Evolutionary conservation across 2,113 vertebrate species (phyloP).

Genomic region (Tychaedon coryphoeus): DNA sequence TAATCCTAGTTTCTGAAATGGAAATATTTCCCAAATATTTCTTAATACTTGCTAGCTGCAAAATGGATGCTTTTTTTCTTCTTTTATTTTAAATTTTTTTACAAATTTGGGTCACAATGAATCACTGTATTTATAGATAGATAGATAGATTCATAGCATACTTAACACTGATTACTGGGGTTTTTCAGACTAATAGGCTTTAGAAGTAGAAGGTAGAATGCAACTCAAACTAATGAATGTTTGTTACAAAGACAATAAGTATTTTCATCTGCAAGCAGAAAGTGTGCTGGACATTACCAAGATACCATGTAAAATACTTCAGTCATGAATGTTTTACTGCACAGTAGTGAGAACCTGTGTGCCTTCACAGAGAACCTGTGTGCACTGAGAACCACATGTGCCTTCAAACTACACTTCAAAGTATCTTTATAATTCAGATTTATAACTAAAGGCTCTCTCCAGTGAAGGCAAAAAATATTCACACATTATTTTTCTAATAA

Average conservation of each 20-base stretch:
- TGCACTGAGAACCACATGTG: fast-evolving
- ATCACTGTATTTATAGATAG: not conserved
- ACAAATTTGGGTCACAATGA: not conserved
- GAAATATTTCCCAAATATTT: not conserved
- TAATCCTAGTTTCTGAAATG: not conserved
- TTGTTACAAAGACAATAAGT: not conserved
- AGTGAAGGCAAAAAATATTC: not conserved
- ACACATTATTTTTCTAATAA: not conserved
- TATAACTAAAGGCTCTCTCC: not conserved
- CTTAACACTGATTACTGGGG: no score
- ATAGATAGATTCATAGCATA: no score
- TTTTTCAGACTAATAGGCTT: not conserved
- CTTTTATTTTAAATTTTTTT: not conserved
- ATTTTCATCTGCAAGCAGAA: not conserved
- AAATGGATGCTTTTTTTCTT: not conserved
- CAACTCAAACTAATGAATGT: not conserved
- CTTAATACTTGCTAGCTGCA: not conserved
- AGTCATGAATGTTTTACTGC: not conserved
- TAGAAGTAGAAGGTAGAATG: not conserved
- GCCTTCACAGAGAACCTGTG: not conserved
- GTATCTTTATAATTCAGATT: not conserved
- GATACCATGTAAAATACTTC: not conserved
- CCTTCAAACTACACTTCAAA: not conserved
- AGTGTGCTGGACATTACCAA: not conserved
- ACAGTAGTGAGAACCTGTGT: not conserved